Evolutionary conservation across 2,888 invertebrate species (phyloP).

Genomic region (Xylophagus ater): DNA sequence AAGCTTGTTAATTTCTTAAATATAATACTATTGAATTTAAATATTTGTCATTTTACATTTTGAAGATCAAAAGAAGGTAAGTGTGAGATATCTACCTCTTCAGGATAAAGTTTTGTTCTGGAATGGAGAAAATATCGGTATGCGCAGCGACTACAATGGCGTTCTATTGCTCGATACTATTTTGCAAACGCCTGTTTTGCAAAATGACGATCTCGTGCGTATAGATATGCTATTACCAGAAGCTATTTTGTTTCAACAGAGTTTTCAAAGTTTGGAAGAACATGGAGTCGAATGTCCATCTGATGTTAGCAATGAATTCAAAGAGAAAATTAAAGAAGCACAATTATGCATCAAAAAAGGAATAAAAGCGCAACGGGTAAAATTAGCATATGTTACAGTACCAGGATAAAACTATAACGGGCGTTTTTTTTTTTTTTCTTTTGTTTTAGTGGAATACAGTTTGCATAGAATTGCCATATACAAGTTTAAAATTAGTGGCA

Average conservation of each 20-base stretch:
- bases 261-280: constrained; percentile 60
- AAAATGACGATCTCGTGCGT: constrained; percentile 66
- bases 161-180: constrained; percentile 80
- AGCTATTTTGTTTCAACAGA: constrained; percentile 73
- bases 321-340: constrained; percentile 59
- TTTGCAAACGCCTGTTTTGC: constrained; percentile 68
- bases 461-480: constrained; percentile 68
- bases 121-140: constrained; percentile 69
- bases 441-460: constrained; percentile 79
- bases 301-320: constrained; percentile 66
- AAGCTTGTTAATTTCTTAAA: too few relatives aligned
- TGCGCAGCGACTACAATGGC: constrained; percentile 84
- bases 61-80: constrained; percentile 40
- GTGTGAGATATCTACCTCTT: constrained; percentile 62
- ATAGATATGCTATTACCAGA: constrained; percentile 80
- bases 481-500: constrained; percentile 67
- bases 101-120: constrained; percentile 76
- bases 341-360: constrained; percentile 67
- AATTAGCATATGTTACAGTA: constrained; percentile 60
- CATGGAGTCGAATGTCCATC: constrained; percentile 66
- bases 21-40: not conserved
- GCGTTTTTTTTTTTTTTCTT: constrained; percentile 39
- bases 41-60: not conserved
- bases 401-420: constrained; percentile 83
- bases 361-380: constrained; percentile 81